A percentile compares a stretch with the other conserved stretches of the same genome.
Evolutionary conservation across 2,888 invertebrate species (phyloP).

Genomic region (Diaprepes abbreviatus): DNA sequence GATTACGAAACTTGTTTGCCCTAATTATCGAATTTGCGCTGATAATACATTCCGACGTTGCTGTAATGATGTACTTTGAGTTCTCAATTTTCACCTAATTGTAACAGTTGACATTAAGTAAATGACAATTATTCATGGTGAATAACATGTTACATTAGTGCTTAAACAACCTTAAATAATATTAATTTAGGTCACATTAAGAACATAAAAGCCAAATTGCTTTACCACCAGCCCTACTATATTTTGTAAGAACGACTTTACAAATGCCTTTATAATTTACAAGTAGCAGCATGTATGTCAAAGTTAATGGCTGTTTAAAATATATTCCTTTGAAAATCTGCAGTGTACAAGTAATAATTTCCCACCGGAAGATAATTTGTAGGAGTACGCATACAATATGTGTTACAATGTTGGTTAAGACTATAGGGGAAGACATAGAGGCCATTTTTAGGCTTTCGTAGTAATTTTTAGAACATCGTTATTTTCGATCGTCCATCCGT

Average conservation of each 20-base stretch:
- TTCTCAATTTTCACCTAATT: no score
- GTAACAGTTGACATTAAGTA: constrained; percentile 58
- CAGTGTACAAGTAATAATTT: neutral
- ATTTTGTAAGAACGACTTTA: neutral
- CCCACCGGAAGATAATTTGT: no score
- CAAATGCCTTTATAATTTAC: neutral
- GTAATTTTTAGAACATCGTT: no score
- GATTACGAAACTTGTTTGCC: no score
- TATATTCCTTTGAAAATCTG: neutral
- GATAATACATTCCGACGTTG: no score
- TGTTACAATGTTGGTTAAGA: no score
- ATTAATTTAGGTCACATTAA: neutral
- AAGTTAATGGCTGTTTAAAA: neutral
- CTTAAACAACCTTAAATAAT: neutral
- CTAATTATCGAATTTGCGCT: no score
- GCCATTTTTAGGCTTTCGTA: no score
- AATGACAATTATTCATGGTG: neutral
- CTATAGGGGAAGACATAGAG: no score
- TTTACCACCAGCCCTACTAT: neutral
- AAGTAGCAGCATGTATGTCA: neutral
- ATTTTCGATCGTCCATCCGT: no score
- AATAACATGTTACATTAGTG: neutral
- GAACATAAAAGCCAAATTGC: neutral
- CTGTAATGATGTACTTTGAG: no score
- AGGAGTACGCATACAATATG: no score